phyloP scores from a whole-genome alignment of 2,113 vertebrate species.

The Tychaedon coryphoeus region DNA sequence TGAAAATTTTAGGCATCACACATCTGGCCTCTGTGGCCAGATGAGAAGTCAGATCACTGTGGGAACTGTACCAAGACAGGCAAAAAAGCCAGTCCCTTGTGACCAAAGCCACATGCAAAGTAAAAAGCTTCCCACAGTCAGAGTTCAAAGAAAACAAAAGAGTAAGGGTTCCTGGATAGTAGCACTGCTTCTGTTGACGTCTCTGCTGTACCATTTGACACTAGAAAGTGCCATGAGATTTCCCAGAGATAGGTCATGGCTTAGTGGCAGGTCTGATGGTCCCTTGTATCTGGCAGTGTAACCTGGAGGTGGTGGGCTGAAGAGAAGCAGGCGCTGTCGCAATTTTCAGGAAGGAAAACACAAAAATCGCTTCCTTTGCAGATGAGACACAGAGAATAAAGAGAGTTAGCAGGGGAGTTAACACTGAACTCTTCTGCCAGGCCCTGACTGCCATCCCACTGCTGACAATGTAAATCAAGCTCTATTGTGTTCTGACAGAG shows the following conservation, averaged over 20 bases:
- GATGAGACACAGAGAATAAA: background rate
- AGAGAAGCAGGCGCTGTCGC: background rate
- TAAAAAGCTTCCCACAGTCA: background rate
- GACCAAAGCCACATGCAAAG: background rate
- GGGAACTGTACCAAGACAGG: background rate
- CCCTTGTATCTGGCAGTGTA: background rate
- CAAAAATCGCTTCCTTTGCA: background rate
- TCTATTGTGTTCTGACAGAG: background rate
- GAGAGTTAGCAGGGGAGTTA: background rate
- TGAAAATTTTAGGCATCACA: background rate
- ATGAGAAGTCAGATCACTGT: background rate
- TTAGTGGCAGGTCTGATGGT: background rate
- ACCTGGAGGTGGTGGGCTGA: background rate
- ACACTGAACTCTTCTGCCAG: background rate
- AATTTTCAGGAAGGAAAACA: background rate
- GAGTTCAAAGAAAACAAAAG: background rate
- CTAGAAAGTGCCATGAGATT: background rate
- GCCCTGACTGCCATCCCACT: accelerated
- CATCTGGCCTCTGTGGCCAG: background rate
- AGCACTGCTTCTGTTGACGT: background rate
- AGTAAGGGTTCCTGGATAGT: background rate
- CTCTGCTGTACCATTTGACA: background rate
- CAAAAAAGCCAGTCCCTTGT: background rate
- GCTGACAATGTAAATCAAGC: background rate
- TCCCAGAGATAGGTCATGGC: background rate